A percentile compares a stretch with the other conserved stretches of the same genome.
phyloP scores from a whole-genome alignment of 2,888 invertebrate species.

The Pinctada fucata region DNA sequence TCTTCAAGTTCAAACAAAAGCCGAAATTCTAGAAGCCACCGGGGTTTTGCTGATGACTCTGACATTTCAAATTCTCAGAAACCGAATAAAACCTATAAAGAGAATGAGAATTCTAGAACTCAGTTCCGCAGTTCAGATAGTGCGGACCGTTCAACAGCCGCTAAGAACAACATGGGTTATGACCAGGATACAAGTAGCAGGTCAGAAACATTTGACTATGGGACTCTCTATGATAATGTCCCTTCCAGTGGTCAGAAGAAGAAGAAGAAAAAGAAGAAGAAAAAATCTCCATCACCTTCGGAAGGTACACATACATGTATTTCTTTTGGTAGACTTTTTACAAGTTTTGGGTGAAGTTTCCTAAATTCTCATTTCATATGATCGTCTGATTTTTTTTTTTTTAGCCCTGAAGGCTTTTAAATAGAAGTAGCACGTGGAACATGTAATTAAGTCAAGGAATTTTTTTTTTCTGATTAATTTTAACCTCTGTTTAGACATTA shows the following conservation, averaged over 20 bases:
- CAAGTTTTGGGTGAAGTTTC: too few species aligned
- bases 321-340: too few species aligned
- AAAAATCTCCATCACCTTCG: background rate
- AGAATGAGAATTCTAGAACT: background rate
- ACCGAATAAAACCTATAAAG: background rate
- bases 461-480: too few species aligned
- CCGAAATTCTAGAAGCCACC: background rate
- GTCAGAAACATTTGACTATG: background rate
- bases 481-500: too few species aligned
- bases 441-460: too few species aligned
- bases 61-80: background rate
- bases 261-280: conserved; percentile 42
- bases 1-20: background rate
- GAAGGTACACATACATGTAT: too few species aligned
- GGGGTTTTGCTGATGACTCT: background rate
- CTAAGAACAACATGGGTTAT: background rate
- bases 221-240: background rate
- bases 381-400: too few species aligned
- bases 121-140: background rate
- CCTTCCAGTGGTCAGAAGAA: conserved; percentile 11
- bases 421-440: too few species aligned
- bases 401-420: too few species aligned
- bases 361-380: too few species aligned
- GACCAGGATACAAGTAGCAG: background rate
- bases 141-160: too few species aligned